These are phyloP conservation scores for Miniopterus natalensis DNA, from an alignment of 2,113 vertebrate genomes.

Conservation along the genomic window DNA sequence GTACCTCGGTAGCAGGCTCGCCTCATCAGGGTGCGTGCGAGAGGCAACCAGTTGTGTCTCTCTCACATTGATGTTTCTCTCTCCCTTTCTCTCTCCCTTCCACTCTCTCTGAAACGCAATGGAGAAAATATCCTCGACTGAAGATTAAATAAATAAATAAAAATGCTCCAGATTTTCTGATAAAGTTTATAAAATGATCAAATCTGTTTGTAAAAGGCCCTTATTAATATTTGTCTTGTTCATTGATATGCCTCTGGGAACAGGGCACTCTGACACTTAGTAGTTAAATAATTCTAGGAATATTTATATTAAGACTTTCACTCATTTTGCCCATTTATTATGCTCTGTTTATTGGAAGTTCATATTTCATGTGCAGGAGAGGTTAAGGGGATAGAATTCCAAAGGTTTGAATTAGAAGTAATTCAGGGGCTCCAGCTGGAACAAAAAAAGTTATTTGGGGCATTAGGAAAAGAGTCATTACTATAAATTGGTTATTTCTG, in stretches of 20 bases:
- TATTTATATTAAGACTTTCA: slow-evolving; percentile 38
- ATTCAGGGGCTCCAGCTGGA: neutral
- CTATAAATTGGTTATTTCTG: slow-evolving; percentile 8
- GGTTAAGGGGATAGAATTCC: neutral
- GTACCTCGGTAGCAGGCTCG: too few relatives aligned
- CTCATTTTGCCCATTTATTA: neutral
- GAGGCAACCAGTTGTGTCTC: too few relatives aligned
- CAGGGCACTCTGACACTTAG: neutral
- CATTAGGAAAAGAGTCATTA: neutral
- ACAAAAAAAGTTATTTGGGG: slow-evolving; percentile 6
- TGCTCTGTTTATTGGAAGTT: neutral
- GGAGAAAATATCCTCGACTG: too few relatives aligned
- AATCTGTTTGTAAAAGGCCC: neutral
- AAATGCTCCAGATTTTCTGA: neutral
- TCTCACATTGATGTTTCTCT: too few relatives aligned
- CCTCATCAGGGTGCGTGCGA: too few relatives aligned
- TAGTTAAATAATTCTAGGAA: neutral
- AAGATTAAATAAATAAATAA: too few relatives aligned
- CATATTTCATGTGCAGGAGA: neutral
- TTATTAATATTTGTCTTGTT: slow-evolving; percentile 1
- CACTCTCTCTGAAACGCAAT: too few relatives aligned
- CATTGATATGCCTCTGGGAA: neutral
- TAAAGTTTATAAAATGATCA: neutral
- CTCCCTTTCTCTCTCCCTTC: too few relatives aligned
- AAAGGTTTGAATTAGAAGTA: slow-evolving; percentile 2